Percentiles rank a stretch among this genome's conserved stretches.
Evolutionary conservation across 2,888 invertebrate genomes (phyloP).

Genomic region (Epinotia nisella): DNA sequence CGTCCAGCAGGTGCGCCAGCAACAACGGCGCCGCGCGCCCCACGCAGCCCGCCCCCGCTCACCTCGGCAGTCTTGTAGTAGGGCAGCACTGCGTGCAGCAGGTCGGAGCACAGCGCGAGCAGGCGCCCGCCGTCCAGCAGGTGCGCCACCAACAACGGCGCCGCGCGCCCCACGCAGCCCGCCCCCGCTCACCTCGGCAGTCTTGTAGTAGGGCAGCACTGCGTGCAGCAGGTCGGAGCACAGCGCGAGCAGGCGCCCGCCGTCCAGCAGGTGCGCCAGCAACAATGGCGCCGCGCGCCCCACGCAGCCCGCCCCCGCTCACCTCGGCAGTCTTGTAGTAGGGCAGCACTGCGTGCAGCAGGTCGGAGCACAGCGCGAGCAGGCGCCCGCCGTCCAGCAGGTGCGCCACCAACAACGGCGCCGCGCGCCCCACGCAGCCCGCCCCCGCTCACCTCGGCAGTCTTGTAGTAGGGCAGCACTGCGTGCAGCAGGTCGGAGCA

Average conservation of each 20-base stretch:
- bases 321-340: conserved; percentile 94
- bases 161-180: conserved; percentile 88
- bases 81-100: conserved; percentile 90
- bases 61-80: conserved; percentile 94
- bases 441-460: conserved; percentile 89
- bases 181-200: conserved; percentile 89
- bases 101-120: conserved; percentile 92
- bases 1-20: conserved; percentile 89
- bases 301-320: conserved; percentile 87
- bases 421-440: conserved; percentile 88
- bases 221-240: conserved; percentile 92
- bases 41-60: conserved; percentile 87
- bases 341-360: conserved; percentile 90
- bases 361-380: conserved; percentile 92
- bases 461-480: conserved; percentile 91
- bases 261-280: conserved; percentile 89
- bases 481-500: conserved; percentile 92
- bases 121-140: conserved; percentile 90
- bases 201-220: conserved; percentile 91
- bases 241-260: conserved; percentile 90
- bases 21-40: conserved; percentile 87
- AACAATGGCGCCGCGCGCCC: conserved; percentile 87
- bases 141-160: conserved; percentile 88
- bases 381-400: conserved; percentile 90
- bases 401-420: conserved; percentile 88